Conservation (phyloP, 2,888 invertebrate genomes). For the Gerris lacustris region DNA sequence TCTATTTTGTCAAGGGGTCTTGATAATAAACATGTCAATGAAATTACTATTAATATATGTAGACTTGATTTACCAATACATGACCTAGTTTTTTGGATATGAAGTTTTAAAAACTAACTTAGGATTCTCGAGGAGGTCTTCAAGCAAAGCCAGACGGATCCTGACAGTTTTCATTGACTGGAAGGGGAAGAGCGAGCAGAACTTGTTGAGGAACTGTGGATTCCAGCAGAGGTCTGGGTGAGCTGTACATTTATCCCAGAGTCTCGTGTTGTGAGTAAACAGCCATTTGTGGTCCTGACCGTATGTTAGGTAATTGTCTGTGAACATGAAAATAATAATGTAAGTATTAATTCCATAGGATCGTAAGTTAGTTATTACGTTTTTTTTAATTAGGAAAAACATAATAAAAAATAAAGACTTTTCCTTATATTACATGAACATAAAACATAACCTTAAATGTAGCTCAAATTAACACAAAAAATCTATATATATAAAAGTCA, state of each 20-base stretch:
- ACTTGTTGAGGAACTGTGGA: conserved; percentile 56
- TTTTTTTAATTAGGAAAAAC: neutral
- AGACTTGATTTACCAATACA: too few species aligned
- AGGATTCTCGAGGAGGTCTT: conserved; percentile 45
- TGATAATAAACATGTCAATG: too few species aligned
- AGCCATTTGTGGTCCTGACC: conserved; percentile 65
- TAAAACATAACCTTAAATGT: neutral
- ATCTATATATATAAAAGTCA: too few species aligned
- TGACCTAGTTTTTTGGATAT: neutral
- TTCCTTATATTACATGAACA: neutral
- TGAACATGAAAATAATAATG: conserved; percentile 22
- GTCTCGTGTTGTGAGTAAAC: conserved; percentile 69
- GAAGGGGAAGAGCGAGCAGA: conserved; percentile 74
- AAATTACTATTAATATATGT: too few species aligned
- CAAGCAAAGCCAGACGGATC: conserved; percentile 57
- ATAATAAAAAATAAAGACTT: neutral
- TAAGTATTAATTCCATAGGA: neutral
- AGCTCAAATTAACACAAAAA: too few species aligned
- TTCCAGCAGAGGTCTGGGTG: conserved; percentile 56
- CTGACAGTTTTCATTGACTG: conserved; percentile 81
- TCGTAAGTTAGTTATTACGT: neutral
- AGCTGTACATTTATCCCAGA: conserved; percentile 66
- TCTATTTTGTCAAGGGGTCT: too few species aligned
- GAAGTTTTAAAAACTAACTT: neutral
- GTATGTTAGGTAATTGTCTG: conserved; percentile 60